Evolutionary conservation across 2,888 invertebrate genomes (phyloP), one percentile per base, ranked within the genome.

Genomic region (Ormyrus labotus): DNA sequence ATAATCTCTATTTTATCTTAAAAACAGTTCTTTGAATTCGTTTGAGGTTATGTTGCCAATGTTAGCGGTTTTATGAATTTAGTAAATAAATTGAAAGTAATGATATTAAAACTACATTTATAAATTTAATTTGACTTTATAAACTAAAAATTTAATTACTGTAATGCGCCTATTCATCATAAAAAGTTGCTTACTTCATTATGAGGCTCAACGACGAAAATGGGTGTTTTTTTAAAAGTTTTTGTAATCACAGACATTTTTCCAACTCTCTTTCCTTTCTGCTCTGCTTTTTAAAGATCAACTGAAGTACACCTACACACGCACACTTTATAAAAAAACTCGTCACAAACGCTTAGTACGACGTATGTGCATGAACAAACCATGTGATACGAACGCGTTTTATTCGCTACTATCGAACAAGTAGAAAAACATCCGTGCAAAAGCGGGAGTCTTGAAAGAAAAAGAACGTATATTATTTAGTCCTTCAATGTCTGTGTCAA

Each of bases 201-300:
- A 90, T 96, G 96, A 86, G 95, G 94, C 87, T 96, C 96, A 2
- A 95, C 96, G 45, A 96, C 92, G 88, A 94, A 94, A 82, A 96
- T 92, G 13, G 96, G 96, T 74, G 95, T 94, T 89, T 94, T 94
- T 89, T 93, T 93, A 87, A 92, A 93, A 82, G 90, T 91, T 87
- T 93, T 94, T 68, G 91, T 82, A 10, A 61, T 64, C 5, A 61
- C 50, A 13, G 77, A 70, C 82, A 82, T 82, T 64, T 51, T 79
- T 0, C 5, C n/a, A 57, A 61, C 55, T 11, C 45, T 61, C 19
- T 11, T 68, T 34, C 4, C 34, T 34, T 4, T 34, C 34, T 34
- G 34, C 34, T 58, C 6, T 13, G 8, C 2, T 65, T 75, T 77
- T 69, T 48, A 73, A 80, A 70, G 19, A 63, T 72, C 51, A 34